Base-by-base conservation (phyloP, 2,888 invertebrate genomes). In the Cryptocheilus praepositus region DNA sequence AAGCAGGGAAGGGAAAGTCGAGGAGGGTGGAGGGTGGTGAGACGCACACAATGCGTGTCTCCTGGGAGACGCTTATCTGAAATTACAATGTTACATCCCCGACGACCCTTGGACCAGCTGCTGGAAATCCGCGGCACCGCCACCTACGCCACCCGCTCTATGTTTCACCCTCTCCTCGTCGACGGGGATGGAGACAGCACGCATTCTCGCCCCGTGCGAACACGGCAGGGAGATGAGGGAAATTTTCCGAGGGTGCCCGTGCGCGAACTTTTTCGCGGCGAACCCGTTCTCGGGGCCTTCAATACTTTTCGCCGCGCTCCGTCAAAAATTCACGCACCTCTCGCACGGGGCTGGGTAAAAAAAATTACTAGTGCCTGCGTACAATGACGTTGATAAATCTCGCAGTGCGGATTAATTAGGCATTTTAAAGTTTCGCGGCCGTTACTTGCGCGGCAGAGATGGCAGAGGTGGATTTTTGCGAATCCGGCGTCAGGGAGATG, bases 51-150 rank as follows among this genome's bases (percentile, higher is more conserved):
- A 87, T 86, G 84, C 85, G 83, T 82, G 84, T 86, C 87, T 86
- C 87, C 85, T 81, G 87, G 84, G 88, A 87, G 83, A 87, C 84
- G 86, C 88, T 88, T 88, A 88, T 88, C 87, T 87, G 83, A 88
- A 88, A 88, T 88, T 87, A 87, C 87, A 87, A 87, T 87, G 86
- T 88, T 85, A 87, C 85, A 84, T 85, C 83, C 80, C 77, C 61
- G 65, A 55, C 67, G 67, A 67, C 59, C 70, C 70, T 71, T 71
- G 70, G 76, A 72, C 77, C 81, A 81, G 77, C 82, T 78, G 81
- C 79, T 81, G 75, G 73, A 80, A 81, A 81, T 76, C 76, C 76
- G 64, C 70, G 70, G 49, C 58, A 8, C 13, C 3, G n/a, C 25
- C 46, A 22, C 57, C 46, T 44, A 13, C 25, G 19, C 11, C 43